Evolutionary conservation across 2,113 vertebrate genomes (phyloP), one percentile per base, ranked within the genome.

Genomic region (Centropus bengalensis): DNA sequence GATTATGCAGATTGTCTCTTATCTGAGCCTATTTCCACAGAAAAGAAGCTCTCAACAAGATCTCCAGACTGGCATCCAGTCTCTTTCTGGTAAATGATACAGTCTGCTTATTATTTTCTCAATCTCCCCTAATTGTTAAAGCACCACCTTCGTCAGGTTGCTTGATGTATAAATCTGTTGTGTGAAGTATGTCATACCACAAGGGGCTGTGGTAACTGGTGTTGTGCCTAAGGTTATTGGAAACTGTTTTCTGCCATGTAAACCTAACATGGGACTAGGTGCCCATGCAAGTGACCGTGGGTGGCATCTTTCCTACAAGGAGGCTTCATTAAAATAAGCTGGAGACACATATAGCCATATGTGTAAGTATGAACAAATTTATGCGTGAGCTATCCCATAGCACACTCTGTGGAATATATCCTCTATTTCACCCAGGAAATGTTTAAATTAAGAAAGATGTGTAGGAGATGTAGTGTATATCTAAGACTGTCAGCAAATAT

Each of bases 371-470:
- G 36, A 83, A 80, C 27, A 77, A 64, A 88, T 74, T 73, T 70
- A 86, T 83, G 42, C 42, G 36, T 58, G 49, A 94, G 47, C 32
- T 81, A 78, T 40, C 64, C 71, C 73, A 38, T 28, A 91, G 52
- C 68, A 88, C 55, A 86, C 23, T 80, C 82, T 70, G 45, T 70
- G 85, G 93, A 96, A 96, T 91, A 90, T 85, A 83, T 62, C n/a
- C 58, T 73, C 36, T 95, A 18, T 85, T 93, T 78, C 58, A 68
- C 60, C 83, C 44, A 44, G 69, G 51, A 94, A 91, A 89, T 42
- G 40, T 45, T 82, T 84, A 92, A 67, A 76, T 88, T 70, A 82
- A 77, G 84, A 88, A 86, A 74, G 64, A 88, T 90, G 32, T 86
- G 26, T 63, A 64, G 68, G 67, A 81, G 22, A 69, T 55, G 23